Base-by-base conservation (phyloP, 2,797 vertebrate genomes). In the Hipposideros larvatus region DNA sequence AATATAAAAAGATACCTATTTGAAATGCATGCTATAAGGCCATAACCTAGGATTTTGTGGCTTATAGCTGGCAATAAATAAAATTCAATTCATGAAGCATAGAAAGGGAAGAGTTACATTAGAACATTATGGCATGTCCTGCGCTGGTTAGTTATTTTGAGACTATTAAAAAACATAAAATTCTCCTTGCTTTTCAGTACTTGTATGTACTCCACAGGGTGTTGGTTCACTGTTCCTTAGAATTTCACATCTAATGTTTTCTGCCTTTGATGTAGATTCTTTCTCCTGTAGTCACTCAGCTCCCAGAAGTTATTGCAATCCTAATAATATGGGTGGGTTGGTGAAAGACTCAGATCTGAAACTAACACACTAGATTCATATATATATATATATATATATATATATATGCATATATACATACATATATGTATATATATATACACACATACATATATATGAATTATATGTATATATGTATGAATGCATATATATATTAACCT, bases 291-390 rank as follows among this genome's bases (percentile, higher is more conserved):
- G 82, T 2, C 73, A 55, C 80, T 92, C 19, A 96, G 51, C 22
- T 63, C 74, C 75, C 14, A 70, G 85, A 97, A 94, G 74, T 57
- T 63, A 88, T 14, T 70, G 4, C 34, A 90, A 0, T 68, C 18
- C 21, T 96, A 80, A 0, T 82, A 48, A 83, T 94, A 53, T 84
- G 48, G 34, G 21, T 90, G 10, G 26, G 5, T 34, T 89, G 34
- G 46, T 70, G 70, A 70, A 95, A 91, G 41, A 91, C 95, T 75
- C 87, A 85, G n/a, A 85, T 68, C 46, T 90, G 13, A 53, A 83
- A 66, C 43, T 87, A 66, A 73, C 24, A 71, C 18, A 31, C 48
- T 63, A 61, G 80, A 83, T 95, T 43, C 46, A 46, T 80, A 51
- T 77, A 71, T 26, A 24, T 57, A 24, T 10, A 57, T 57, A 24